A percentile compares a stretch with the other conserved stretches of the same genome.
These are phyloP conservation scores for Lepus oiostolus DNA, from an alignment of 2,797 vertebrate genomes.

Conservation along the genomic window DNA sequence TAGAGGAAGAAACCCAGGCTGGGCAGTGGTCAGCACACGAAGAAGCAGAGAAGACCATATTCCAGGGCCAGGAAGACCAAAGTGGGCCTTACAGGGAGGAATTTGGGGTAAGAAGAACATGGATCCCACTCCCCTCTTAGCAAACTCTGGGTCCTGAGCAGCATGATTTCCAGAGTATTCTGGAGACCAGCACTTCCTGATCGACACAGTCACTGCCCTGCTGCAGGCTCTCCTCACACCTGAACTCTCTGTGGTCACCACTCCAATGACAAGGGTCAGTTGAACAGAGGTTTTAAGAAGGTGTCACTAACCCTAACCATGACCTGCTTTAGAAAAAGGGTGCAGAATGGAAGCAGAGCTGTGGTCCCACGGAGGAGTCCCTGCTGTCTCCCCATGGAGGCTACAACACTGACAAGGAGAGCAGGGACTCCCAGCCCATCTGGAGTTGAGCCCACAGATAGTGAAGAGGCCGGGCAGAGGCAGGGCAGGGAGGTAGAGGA, in stretches of 20 bases:
- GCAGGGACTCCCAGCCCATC: neutral
- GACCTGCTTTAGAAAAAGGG: neutral
- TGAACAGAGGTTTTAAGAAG: too few species aligned
- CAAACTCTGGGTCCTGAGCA: neutral
- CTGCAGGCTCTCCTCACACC: too few species aligned
- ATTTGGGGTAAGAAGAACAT: too few species aligned
- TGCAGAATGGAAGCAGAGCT: neutral
- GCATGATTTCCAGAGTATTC: neutral
- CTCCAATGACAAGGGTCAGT: neutral
- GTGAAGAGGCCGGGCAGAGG: neutral
- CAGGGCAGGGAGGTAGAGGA: neutral
- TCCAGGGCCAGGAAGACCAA: too few species aligned
- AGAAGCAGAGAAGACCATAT: too few species aligned
- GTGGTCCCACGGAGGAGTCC: neutral
- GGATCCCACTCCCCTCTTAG: too few species aligned
- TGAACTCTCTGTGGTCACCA: fast-evolving
- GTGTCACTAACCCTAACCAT: neutral
- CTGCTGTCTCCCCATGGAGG: neutral
- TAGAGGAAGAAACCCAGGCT: too few species aligned
- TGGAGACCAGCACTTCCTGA: neutral
- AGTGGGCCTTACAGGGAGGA: neutral
- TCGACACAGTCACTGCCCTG: fast-evolving
- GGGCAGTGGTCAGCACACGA: too few species aligned
- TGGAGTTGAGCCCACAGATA: too few species aligned
- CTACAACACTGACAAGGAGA: neutral